Base-by-base conservation (phyloP, 2,113 vertebrate genomes). In the Vulpes ferrilata region DNA sequence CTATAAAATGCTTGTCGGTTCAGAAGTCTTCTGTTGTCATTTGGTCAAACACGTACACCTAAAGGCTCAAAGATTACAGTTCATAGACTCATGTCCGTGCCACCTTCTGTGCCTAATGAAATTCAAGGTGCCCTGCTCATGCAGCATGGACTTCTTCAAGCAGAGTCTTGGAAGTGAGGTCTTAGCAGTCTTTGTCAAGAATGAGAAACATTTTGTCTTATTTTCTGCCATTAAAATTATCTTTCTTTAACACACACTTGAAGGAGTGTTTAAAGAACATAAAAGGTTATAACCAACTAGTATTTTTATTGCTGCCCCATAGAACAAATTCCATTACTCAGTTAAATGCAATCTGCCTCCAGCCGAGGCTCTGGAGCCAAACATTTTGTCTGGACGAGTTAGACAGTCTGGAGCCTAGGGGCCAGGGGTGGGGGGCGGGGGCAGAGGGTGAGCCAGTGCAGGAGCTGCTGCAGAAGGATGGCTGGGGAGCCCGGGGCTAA, bases 301-400 rank as follows among this genome's bases (percentile, higher is more conserved):
- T 98, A 88, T 98, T 98, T 98, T 98, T 98, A 98, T 98, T 98
- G 96, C 97, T 96, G 97, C 91, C 98, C 97, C 98, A 98, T 98
- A 98, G 97, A 98, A 97, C 80, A 32, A 98, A 98, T 99, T 98
- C 98, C 98, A 95, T 98, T 98, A 95, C 97, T 98, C 88, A 98
- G 78, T 98, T 98, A 97, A 98, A 98, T 98, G 97, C 86, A 97
- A 22, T 98, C 93, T 98, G 95, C 95, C 96, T 97, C 91, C 86
- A 95, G 95, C 98, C 97, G 97, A 97, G 95, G 93, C 69, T 97
- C 96, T 92, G 95, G 97, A 98, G 97, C 98, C 97, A 98, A 97
- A 97, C 97, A 97, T 96, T 98, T 97, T 97, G 98, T 98, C 97
- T 98, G 96, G 98, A 97, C 62, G 73, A 95, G 96, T 97, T 83